Percentiles rank a stretch among this genome's conserved stretches.
These are phyloP conservation scores for Drosophila mayri DNA, from an alignment of 1,140 invertebrate species.

Conservation along the genomic window DNA sequence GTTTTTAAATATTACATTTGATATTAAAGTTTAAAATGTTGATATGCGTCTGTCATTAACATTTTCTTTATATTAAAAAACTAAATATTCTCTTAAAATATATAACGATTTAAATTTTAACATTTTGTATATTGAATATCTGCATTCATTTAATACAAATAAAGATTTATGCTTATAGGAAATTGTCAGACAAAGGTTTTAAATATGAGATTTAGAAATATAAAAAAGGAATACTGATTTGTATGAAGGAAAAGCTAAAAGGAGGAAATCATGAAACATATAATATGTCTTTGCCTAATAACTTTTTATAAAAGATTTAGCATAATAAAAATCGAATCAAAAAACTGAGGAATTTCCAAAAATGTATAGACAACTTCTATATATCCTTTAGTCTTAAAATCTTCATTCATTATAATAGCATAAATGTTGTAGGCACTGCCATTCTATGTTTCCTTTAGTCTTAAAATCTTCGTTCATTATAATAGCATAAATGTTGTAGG, in stretches of 20 bases:
- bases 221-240: too few relatives aligned
- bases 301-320: background rate
- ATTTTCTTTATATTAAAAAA: background rate
- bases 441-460: too few relatives aligned
- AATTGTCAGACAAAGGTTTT: too few relatives aligned
- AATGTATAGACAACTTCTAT: too few relatives aligned
- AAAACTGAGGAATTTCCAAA: too few relatives aligned
- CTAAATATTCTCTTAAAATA: background rate
- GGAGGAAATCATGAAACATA: background rate
- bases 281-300: background rate
- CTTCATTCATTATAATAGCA: too few relatives aligned
- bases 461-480: background rate
- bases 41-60: background rate
- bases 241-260: background rate
- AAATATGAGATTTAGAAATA: background rate
- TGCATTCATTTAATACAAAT: background rate
- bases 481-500: background rate
- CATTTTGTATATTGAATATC: background rate
- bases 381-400: too few relatives aligned
- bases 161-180: too few relatives aligned
- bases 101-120: background rate
- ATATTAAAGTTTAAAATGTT: too few relatives aligned
- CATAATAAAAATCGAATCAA: background rate
- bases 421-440: too few relatives aligned
- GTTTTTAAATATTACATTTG: too few relatives aligned